Base-by-base conservation (phyloP, 2,113 vertebrate species). In the Speoplatyrhinus poulsoni region DNA sequence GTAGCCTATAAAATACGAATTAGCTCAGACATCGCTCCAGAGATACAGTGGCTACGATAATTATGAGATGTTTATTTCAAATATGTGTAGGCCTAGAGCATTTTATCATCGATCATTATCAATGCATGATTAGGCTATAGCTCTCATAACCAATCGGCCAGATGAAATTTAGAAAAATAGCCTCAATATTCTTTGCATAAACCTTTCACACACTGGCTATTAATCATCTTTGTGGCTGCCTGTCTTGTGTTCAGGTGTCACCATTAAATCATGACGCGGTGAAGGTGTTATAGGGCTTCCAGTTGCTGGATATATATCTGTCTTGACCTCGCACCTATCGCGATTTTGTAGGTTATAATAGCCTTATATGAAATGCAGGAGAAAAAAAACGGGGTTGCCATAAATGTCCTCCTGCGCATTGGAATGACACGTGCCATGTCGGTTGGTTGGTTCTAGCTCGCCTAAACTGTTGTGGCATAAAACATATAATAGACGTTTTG, bases 1-100 rank as follows among this genome's bases (percentile, higher is more conserved):
- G 58, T 15, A 26, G 26, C 26, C 65, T 15, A 54, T 82, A 75
- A 26, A 72, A 69, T 46, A 19, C 50, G 63, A 80, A 72, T 57
- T 36, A 67, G 61, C 65, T 2, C 61, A 33, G 61, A 69, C 75
- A 58, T 64, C 49, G 26, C 57, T 61, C 65, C 15, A 65, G 59
- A 26, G 17, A 19, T 12, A 52, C 49, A 59, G 46, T 57, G 17
- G 26, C 26, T 73, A 32, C 12, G 54, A 19, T 49, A 7, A 46
- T 54, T 15, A 15, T 60, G 71, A 56, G 71, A 74, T 57, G 65
- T 1, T 12, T 13, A 72, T 77, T 70, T 49, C 70, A 72, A 65
- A 61, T 15, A 41, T 41, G 4, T 41, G 7, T 7, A 41, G 26
- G 26, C 26, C 26, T 26, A 26, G 26, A 26, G 36, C 33, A 67